Base-by-base conservation (phyloP, 2,113 vertebrate species). In the Neopipo cinnamomea region DNA sequence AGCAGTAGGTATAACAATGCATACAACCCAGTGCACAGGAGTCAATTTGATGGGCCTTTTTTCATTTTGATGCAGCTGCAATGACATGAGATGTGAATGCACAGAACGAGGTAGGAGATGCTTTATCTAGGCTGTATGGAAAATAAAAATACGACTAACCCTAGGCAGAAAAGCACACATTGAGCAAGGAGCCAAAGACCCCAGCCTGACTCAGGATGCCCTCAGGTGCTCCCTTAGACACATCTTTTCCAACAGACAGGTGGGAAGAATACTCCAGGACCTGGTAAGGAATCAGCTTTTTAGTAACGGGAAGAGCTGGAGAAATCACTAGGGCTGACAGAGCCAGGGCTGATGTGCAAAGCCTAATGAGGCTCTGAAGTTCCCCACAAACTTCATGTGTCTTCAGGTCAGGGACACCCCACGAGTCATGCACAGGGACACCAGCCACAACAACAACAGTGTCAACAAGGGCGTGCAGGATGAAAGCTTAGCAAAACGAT, bases 51-150 rank as follows among this genome's bases (percentile, higher is more conserved):
- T 5, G 3, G 67, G 59, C 37, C 46, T 91, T 76, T 95, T 66
- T 78, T 28, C 16, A 59, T 79, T 91, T 67, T 90, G 85, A 93
- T 77, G 72, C 63, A 91, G 88, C 72, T 91, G 85, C 59, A 93
- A 44, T 49, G 88, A 88, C 62, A 70, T 35, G 85, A 94, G 94
- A 95, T 90, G 67, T 50, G 71, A 96, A 91, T 58, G 87, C 84
- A 93, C 91, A 85, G 85, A 88, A 93, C 41, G 88, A 65, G 78
- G 76, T 16, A 93, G 70, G 94, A 96, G 73, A 92, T 41, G 56
- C 55, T 91, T 81, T 59, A 80, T 53, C 73, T 49, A 84, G 46
- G 37, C 71, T 91, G 61, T 39, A 55, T 0, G 2, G 73, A 91
- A 95, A 93, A 91, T 7, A 83, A 28, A 79, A 95, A 52, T 30